Evolutionary conservation across 2,888 invertebrate genomes (phyloP).

Genomic region (Sphaerophoria rueppellii): DNA sequence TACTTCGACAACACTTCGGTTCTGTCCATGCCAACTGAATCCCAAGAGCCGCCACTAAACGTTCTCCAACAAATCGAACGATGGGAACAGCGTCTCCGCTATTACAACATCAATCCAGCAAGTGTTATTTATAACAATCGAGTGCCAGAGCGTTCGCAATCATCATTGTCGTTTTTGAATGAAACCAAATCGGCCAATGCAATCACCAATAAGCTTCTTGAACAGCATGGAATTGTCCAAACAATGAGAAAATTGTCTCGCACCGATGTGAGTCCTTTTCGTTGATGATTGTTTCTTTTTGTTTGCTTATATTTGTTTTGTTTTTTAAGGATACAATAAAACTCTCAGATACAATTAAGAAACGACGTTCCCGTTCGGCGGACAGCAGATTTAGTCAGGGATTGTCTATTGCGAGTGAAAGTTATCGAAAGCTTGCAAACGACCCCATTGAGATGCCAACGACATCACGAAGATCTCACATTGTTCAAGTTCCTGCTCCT

Average conservation of each 20-base stretch:
- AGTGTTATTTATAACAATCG: slow-evolving; percentile 75
- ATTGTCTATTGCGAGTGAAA: slow-evolving; percentile 74
- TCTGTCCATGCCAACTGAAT: not conserved
- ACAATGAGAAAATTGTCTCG: slow-evolving; percentile 16
- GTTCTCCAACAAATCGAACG: slow-evolving; percentile 56
- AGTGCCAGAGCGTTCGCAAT: slow-evolving; percentile 80
- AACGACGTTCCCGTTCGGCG: slow-evolving; percentile 79
- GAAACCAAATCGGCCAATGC: slow-evolving; percentile 77
- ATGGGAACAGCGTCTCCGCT: slow-evolving; percentile 49
- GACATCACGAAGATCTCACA: slow-evolving; percentile 30
- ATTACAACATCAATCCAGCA: slow-evolving; percentile 35
- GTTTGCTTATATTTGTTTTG: not conserved
- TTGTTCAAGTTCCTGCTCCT: slow-evolving; percentile 50
- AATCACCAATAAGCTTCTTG: slow-evolving; percentile 79
- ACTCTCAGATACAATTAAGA: slow-evolving; percentile 76
- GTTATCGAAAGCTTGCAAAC: slow-evolving; percentile 16
- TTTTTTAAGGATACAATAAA: slow-evolving; percentile 65
- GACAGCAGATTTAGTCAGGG: slow-evolving; percentile 79
- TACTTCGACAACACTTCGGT: slow-evolving; percentile 36
- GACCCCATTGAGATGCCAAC: slow-evolving; percentile 33
- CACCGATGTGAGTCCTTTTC: slow-evolving; percentile 30
- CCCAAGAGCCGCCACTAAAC: not conserved
- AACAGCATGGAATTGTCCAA: slow-evolving; percentile 78
- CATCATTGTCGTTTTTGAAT: slow-evolving; percentile 78
- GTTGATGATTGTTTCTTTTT: not conserved